Percentiles rank a stretch among this genome's conserved stretches.
These are phyloP conservation scores for Chironomus striatipennis DNA, from an alignment of 1,140 invertebrate species.

Conservation along the genomic window DNA sequence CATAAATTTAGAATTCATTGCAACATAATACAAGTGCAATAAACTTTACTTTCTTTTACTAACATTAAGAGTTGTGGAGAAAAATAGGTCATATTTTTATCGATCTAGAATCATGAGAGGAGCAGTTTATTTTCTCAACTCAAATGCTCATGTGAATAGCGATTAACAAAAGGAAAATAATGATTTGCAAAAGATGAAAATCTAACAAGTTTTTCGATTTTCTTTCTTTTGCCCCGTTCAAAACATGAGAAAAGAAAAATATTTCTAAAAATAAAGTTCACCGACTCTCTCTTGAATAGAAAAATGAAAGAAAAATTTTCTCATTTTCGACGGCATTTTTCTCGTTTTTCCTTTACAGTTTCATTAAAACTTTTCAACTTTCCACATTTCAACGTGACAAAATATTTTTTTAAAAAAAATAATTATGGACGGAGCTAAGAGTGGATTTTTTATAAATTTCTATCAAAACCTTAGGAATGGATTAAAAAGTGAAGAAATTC, in stretches of 20 bases:
- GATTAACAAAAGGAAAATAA: neutral
- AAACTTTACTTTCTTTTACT: no score
- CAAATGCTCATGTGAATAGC: neutral
- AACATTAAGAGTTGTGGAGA: no score
- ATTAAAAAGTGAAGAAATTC: conserved; percentile 28
- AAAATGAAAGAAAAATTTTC: neutral
- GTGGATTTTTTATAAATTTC: neutral
- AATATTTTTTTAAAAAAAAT: neutral
- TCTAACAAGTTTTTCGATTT: no score
- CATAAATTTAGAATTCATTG: no score
- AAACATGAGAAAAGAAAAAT: no score
- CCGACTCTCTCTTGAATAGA: neutral
- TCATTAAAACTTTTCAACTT: conserved; percentile 5
- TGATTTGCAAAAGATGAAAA: neutral
- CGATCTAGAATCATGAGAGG: no score
- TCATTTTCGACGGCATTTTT: neutral
- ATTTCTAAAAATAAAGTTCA: conserved; percentile 8
- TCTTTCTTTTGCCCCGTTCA: no score
- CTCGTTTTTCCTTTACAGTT: neutral
- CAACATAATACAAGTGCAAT: no score
- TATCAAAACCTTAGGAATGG: conserved; percentile 30
- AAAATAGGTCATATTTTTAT: no score
- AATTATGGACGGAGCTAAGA: neutral
- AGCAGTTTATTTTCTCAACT: no score
- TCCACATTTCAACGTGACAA: neutral